These are phyloP conservation scores for Sarcophilus harrisii DNA, from an alignment of 2,797 vertebrate species.

Conservation along the genomic window DNA sequence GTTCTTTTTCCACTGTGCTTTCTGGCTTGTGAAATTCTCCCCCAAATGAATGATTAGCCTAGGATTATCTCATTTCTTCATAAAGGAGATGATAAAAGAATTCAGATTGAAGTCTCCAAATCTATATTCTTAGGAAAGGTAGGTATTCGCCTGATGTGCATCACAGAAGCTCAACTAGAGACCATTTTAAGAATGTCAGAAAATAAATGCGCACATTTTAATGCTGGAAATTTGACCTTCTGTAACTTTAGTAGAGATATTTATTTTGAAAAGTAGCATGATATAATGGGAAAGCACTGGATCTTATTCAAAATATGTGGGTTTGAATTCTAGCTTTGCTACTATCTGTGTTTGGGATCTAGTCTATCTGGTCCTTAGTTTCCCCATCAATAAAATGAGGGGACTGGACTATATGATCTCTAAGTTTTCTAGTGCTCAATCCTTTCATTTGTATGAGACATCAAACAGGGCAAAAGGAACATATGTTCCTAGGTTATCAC, in stretches of 20 bases:
- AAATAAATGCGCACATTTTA: neutral
- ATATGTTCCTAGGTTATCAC: neutral
- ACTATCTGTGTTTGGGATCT: neutral
- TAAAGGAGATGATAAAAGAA: slow-evolving; percentile 66
- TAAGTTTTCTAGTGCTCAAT: neutral
- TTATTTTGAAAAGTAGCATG: neutral
- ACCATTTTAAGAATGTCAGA: neutral
- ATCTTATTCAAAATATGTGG: neutral
- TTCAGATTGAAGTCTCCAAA: slow-evolving; percentile 57
- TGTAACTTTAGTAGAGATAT: neutral
- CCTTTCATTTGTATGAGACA: neutral
- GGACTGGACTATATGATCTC: neutral
- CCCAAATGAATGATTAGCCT: slow-evolving; percentile 34
- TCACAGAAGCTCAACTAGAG: neutral
- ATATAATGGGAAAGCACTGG: neutral
- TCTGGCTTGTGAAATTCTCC: slow-evolving; percentile 38
- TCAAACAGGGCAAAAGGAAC: neutral
- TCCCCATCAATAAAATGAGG: neutral
- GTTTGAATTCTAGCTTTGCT: neutral
- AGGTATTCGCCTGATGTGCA: neutral
- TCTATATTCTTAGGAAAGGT: neutral
- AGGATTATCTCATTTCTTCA: slow-evolving; percentile 54
- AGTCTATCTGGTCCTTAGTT: neutral
- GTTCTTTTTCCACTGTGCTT: slow-evolving; percentile 19
- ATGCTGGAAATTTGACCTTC: neutral